Base-by-base conservation (phyloP, 2,888 invertebrate species). In the Eristalis arbustorum region DNA sequence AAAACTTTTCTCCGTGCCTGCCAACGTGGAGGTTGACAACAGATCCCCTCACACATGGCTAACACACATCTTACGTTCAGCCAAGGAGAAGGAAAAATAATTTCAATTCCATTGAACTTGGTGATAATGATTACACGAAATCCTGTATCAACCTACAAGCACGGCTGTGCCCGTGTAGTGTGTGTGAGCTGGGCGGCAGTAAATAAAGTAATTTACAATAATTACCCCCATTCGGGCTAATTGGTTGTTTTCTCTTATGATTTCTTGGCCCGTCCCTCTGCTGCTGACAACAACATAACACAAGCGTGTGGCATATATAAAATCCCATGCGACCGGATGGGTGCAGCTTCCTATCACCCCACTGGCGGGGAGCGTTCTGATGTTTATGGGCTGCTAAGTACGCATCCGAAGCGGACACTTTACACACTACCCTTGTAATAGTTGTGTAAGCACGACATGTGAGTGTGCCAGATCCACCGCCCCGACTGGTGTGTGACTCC, bases 181-280 rank as follows among this genome's bases (percentile, higher is more conserved):
- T 37, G 42, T n/a, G 63, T 87, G 73, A 71, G 87, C 78, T 67
- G 59, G 82, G 71, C 59, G 78, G 31, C 75, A 87, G 87, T 82
- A 79, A 83, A 87, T 87, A 79, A 78, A 87, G 87, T 87, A 87
- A 87, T 87, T 87, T 79, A 87, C 87, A 87, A 75, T 83, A 87
- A 87, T 82, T 87, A 83, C 83, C 82, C 18, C 76, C 82, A 87
- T 87, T 87, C 71, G 71, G 78, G 63, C 83, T 87, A 87, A 87
- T 87, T 87, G 87, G 83, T 83, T 87, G 83, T 87, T 87, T 87
- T 82, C 78, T 75, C 78, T 83, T 83, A 83, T 87, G 85, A 87
- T 81, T 81, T 80, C 69, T 56, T 14, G 31, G 1, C 63, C n/a
- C 42, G 1, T n/a, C 31, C 59, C 11, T 18, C 0, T 37, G 14